Percentiles rank a stretch among this genome's conserved stretches.
phyloP scores from a whole-genome alignment of 2,888 invertebrate species.

The Cancer borealis region DNA sequence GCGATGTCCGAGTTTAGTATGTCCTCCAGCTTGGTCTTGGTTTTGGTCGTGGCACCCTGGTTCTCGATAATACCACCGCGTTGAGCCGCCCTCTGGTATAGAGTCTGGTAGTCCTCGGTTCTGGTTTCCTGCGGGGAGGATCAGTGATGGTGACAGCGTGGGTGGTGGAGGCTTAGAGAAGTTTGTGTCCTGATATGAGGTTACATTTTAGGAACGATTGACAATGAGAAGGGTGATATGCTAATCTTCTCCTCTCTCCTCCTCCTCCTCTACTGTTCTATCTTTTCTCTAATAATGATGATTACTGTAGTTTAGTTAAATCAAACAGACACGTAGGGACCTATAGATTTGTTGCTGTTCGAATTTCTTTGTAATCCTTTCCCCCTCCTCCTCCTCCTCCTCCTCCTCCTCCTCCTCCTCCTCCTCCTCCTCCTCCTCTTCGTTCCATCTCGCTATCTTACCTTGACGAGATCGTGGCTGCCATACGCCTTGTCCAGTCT shows the following conservation, averaged over 20 bases:
- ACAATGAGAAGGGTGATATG: background rate
- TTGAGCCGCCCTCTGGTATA: constrained; percentile 55
- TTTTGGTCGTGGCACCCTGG: constrained; percentile 17
- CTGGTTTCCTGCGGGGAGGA: constrained; percentile 56
- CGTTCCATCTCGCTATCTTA: background rate
- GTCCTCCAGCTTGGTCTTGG: background rate
- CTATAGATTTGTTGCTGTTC: too few relatives aligned
- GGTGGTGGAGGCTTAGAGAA: background rate
- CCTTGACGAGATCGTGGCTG: constrained; percentile 44
- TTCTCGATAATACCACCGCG: constrained; percentile 60
- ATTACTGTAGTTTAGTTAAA: too few relatives aligned
- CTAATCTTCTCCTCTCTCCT: background rate
- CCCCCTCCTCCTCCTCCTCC: background rate
- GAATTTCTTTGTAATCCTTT: background rate
- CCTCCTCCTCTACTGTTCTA: too few relatives aligned
- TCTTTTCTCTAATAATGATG: too few relatives aligned
- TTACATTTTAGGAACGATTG: background rate
- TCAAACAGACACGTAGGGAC: too few relatives aligned
- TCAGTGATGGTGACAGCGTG: background rate
- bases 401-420: background rate
- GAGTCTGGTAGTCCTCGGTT: constrained; percentile 62
- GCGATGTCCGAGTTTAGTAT: constrained; percentile 49
- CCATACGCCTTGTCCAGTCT: constrained; percentile 61
- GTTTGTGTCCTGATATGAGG: background rate
- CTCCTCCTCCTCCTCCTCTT: background rate